Evolutionary conservation across 1,140 invertebrate species (phyloP), one percentile per base, ranked within the genome.

Genomic region (Euborellia annulipes): DNA sequence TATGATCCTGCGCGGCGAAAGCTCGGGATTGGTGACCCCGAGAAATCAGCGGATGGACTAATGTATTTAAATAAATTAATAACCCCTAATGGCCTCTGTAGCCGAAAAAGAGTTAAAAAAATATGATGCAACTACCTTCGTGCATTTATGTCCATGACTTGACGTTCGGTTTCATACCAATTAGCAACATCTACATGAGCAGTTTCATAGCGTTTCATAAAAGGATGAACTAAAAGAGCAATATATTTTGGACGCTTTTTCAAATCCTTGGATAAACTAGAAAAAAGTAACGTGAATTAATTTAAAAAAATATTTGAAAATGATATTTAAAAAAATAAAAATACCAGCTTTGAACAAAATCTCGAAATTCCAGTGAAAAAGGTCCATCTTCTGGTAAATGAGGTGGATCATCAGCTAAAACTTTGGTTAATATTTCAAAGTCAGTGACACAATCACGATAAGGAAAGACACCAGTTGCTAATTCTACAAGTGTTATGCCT

Each of bases 401-500:
- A 2, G 77, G 93, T 55, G 79, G 91, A 58, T 88, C 88, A 53
- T 90, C 85, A 57, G 84, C 76, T 52, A 97, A 76, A 51, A 93
- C 86, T 69, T 82, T 82, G 37, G 81, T 82, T 41, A 92, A 69
- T 51, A 96, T 87, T 72, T 98, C 90, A 71, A 98, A 96, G 66
- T 95, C 90, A 60, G 86, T 93, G 63, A 85, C 85, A 65, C 91
- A 96, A 62, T 89, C 81, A 63, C 78, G 76, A 65, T 96, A 98
- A 0, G 92, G 93, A 64, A 89, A 91, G 49, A 78, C 76, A 47
- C 84, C 85, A 16, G 84, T 89, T 42, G 85, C 85, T 58, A 90
- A 67, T 72, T 94, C 90, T 52, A 98, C 89, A 56, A 98, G 69
- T 39, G 93, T 94, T 52, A 98, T 96, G 53, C 95, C 95, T 47